Percentiles rank a stretch among this genome's conserved stretches.
Evolutionary conservation across 2,113 vertebrate genomes (phyloP).

Genomic region (Crotophaga sulcirostris): DNA sequence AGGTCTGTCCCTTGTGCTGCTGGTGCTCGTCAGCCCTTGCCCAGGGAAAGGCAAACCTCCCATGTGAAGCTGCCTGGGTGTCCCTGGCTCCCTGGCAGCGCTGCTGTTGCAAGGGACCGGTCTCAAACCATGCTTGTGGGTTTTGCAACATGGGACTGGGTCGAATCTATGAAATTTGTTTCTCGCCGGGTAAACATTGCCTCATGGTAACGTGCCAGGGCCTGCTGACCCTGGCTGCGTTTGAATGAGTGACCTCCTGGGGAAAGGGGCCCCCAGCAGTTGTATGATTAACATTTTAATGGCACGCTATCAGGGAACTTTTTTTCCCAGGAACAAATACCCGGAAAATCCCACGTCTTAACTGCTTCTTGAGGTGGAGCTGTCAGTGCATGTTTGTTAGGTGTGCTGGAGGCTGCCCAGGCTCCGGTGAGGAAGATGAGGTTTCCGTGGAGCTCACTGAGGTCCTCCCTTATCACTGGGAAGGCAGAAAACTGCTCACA

Average conservation of each 20-base stretch:
- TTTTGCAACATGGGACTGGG: not conserved
- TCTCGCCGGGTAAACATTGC: not conserved
- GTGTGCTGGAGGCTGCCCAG: not conserved
- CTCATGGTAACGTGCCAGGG: not conserved
- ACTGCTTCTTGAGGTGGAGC: not conserved
- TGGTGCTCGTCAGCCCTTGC: not conserved
- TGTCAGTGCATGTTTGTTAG: not conserved
- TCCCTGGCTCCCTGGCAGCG: not conserved
- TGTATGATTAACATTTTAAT: conserved; percentile 33
- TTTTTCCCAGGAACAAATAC: not conserved
- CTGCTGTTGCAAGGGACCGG: not conserved
- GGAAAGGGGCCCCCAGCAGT: not conserved
- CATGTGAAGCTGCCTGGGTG: rapidly evolving
- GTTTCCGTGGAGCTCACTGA: not conserved
- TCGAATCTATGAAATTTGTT: not conserved
- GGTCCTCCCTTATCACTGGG: not conserved
- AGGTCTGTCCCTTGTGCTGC: not conserved
- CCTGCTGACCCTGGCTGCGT: not conserved
- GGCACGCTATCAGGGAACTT: not conserved
- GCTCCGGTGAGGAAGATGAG: not conserved
- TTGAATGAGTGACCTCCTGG: not conserved
- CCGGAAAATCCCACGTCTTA: rapidly evolving
- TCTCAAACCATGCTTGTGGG: rapidly evolving
- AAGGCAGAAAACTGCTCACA: not conserved
- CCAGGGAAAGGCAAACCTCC: not conserved